Evolutionary conservation across 2,113 vertebrate genomes (phyloP).

Genomic region (Cyprinodon variegatus): DNA sequence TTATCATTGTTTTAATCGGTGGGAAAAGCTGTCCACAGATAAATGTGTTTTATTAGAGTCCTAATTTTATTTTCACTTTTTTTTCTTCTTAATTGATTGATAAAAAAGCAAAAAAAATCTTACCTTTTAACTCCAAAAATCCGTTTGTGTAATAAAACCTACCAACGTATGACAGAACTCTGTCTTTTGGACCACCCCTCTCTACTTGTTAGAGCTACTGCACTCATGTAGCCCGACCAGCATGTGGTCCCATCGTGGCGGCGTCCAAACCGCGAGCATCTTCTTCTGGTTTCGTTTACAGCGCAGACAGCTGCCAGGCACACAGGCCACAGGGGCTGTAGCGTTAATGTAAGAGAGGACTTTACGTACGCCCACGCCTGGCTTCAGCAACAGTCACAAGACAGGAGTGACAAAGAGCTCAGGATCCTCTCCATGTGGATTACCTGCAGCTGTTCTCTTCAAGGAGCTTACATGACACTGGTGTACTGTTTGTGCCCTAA

Average conservation of each 20-base stretch:
- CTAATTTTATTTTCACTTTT: constrained; percentile 37
- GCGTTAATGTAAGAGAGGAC: constrained; percentile 70
- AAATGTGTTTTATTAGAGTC: not conserved
- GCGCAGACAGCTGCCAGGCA: constrained; percentile 74
- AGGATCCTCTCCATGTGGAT: constrained; percentile 58
- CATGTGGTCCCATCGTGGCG: constrained; percentile 72
- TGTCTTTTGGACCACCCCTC: constrained; percentile 63
- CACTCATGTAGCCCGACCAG: constrained; percentile 73
- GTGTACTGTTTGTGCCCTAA: constrained; percentile 69
- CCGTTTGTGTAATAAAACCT: constrained; percentile 61
- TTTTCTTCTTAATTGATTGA: constrained; percentile 28
- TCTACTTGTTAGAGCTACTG: constrained; percentile 78
- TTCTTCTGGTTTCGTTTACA: constrained; percentile 83
- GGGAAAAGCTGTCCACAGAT: constrained; percentile 24
- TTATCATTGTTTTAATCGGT: not conserved
- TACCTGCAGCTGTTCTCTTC: constrained; percentile 75
- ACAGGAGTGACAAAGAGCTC: constrained; percentile 70
- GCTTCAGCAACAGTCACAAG: constrained; percentile 53
- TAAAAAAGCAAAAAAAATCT: constrained; percentile 34
- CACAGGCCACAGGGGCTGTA: constrained; percentile 74
- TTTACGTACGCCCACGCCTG: constrained; percentile 68
- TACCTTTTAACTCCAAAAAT: constrained; percentile 66
- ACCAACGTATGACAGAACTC: constrained; percentile 70
- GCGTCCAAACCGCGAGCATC: constrained; percentile 79
- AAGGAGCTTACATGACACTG: constrained; percentile 70